Evolutionary conservation across 1,140 invertebrate species (phyloP).

Genomic region (Achroia grisella): DNA sequence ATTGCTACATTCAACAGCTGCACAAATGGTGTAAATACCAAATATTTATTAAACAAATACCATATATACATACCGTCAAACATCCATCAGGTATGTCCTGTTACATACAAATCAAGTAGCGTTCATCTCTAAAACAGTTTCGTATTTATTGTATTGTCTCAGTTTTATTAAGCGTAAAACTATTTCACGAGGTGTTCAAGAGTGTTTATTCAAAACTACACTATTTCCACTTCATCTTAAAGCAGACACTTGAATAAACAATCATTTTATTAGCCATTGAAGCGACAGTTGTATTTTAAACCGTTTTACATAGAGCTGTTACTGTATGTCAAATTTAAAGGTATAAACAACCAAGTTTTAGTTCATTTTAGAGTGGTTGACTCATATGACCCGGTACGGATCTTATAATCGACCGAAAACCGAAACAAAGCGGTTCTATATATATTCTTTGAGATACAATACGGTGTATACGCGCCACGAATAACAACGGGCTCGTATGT

Average conservation of each 20-base stretch:
- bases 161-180: constrained; percentile 4
- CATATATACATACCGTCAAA: not conserved
- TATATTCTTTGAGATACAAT: no score
- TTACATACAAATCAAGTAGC: no score
- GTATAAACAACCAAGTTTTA: constrained; percentile 1
- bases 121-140: not conserved
- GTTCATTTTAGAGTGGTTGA: not conserved
- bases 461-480: constrained; percentile 23
- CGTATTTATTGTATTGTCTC: not conserved
- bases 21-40: no score
- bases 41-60: not conserved
- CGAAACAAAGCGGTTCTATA: constrained; percentile 20
- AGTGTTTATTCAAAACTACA: not conserved
- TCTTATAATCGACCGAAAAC: constrained; percentile 25
- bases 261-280: constrained; percentile 23
- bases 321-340: not conserved
- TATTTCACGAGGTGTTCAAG: not conserved
- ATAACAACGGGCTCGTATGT: constrained; percentile 44
- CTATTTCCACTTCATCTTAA: not conserved
- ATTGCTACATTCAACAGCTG: no score
- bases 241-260: constrained; percentile 17
- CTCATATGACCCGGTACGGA: not conserved
- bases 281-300: not conserved
- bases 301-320: constrained; percentile 5
- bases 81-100: not conserved